Evolutionary conservation across 2,888 invertebrate genomes (phyloP), one percentile per base, ranked within the genome.

Genomic region (Chymomyza fuscimana): DNA sequence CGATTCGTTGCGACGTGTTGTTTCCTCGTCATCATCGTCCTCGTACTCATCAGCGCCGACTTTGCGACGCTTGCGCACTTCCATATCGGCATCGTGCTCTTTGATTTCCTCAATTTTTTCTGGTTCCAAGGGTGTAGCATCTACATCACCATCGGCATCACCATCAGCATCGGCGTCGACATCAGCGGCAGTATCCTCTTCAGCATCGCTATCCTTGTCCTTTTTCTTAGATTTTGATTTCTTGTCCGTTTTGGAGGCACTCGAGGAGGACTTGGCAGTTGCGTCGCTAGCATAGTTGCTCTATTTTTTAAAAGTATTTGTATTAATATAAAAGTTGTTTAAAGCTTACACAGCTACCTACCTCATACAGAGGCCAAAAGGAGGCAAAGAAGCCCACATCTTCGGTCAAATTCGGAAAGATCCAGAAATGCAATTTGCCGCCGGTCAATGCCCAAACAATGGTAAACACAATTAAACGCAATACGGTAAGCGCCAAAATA

Each of bases 301-400:
- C 93, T 89, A 52, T 63, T 72, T 12, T 7, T 7, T 5, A 10
- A 9, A 9, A n/a, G 12, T 16, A 4, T 22, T 32, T n/a, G 36
- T 4, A 9, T 25, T 9, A 51, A 16, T 1, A 15, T 0, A 19
- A 19, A n/a, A 5, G 10, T 54, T 59, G 19, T 29, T 59, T 12
- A 15, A 5, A 58, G 9, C 46, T 19, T 19, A 50, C 16, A 22
- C 5, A 2, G 0, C 40, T 51, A 67, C 76, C 89, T 90, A 96
- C 97, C 92, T 96, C 96, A 92, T 98, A 99, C 0, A 98, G 93
- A 4, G 99, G 99, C 96, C 98, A 97, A 93, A 99, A 99, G 0
- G 99, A 99, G 7, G 99, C 99, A 80, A 99, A 96, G 93, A 99
- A 98, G 65, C 99, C 99, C 36, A 99, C 99, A 90, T 99, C 99